Evolutionary conservation across 1,140 invertebrate genomes (phyloP), one percentile per base, ranked within the genome.

Genomic region (Intoshia linei): DNA sequence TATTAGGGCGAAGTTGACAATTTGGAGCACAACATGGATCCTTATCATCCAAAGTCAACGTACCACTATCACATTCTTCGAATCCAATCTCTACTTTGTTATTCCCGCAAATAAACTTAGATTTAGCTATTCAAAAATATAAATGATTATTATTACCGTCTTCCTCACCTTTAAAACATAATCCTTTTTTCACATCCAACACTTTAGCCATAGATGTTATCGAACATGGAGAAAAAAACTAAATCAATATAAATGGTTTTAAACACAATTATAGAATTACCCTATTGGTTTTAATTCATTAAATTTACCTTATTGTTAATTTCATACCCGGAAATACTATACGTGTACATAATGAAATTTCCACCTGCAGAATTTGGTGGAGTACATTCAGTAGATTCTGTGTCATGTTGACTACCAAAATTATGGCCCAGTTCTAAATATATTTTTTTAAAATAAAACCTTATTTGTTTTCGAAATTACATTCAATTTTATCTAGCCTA

Each of bases 331-430:
- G 73, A 81, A 36, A 92, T 81, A 45, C 77, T 79, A 54, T 87
- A 92, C 0, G 79, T 81, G 57, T 87, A 92, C 81, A 92, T 93
- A 30, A 93, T 65, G 56, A 77, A 90, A 38, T 78, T 83, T 25
- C 83, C 83, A 14, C 78, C 77, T 56, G 77, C 41, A 1, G 73
- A 49, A 71, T 48, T 73, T 52, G 71, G 72, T 6, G 81, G 81
- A 49, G 74, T 75, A 54, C 81, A 90, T 59, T 83, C 75, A 31
- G 70, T 68, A 39, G 76, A 73, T 54, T 84, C 76, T 5, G 79
- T 77, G 63, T 83, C 81, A 59, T 90, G 81, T 54, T 90, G 81
- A 6, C 77, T 81, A n/a, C 81, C 81, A 79, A 79, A 90, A 57
- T 87, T 92, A 50, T 92, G 79, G 23, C 83, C 83, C n/a, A n/a